phyloP scores from a whole-genome alignment of 2,797 vertebrate species.

The Silurus lanzhouensis region DNA sequence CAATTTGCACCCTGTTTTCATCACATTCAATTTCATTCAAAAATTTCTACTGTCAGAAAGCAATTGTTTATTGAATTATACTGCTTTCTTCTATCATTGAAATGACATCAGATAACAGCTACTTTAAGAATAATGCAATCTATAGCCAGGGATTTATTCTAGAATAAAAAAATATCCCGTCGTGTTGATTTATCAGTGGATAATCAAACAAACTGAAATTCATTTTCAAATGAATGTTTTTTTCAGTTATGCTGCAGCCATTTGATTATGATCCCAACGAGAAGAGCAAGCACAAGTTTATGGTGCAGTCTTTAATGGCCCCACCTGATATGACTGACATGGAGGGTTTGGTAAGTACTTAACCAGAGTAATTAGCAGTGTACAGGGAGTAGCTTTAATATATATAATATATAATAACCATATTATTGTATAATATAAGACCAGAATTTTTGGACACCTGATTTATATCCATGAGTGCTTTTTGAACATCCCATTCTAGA shows the following conservation, averaged over 20 bases:
- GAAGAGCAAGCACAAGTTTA: conserved; percentile 99
- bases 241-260: conserved; percentile 97
- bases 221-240: background rate
- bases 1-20: background rate
- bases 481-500: background rate
- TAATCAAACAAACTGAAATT: background rate
- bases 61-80: background rate
- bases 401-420: background rate
- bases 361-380: too few species aligned
- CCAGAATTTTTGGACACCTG: background rate
- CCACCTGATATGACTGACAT: conserved; percentile 97
- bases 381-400: background rate
- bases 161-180: background rate
- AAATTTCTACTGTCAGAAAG: background rate
- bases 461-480: background rate
- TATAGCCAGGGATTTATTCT: background rate
- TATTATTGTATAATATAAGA: background rate
- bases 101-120: background rate
- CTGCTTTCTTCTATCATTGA: background rate
- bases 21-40: background rate
- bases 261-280: conserved; percentile 99
- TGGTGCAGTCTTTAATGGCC: conserved; percentile 97
- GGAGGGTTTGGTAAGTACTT: conserved; percentile 94
- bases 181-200: background rate
- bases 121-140: background rate